Evolutionary conservation across 2,888 invertebrate genomes (phyloP).

Genomic region (Clunio marinus): DNA sequence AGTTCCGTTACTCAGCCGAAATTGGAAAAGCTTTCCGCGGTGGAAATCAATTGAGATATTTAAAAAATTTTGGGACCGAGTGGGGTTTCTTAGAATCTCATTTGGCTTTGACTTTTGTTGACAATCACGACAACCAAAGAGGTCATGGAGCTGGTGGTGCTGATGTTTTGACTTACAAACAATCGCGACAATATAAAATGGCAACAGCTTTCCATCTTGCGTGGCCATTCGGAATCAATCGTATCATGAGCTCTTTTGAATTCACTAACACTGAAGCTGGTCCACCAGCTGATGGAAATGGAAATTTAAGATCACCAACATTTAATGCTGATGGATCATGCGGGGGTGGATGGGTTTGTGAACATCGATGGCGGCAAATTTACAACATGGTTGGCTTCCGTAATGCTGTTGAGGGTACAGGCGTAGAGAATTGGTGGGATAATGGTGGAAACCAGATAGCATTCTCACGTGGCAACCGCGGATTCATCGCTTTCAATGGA

Average conservation of each 20-base stretch:
- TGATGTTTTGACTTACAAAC: conserved; percentile 47
- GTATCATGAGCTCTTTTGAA: conserved; percentile 76
- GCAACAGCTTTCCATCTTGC: conserved; percentile 63
- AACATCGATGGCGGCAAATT: conserved; percentile 74
- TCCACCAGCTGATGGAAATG: conserved; percentile 55
- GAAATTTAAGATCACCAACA: conserved; percentile 53
- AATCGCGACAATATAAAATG: conserved; percentile 59
- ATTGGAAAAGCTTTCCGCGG: conserved; percentile 58
- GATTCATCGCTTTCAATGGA: conserved; percentile 66
- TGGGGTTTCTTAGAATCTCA: conserved; percentile 53
- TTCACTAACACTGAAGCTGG: conserved; percentile 55
- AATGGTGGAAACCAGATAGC: conserved; percentile 72
- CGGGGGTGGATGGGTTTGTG: conserved; percentile 68
- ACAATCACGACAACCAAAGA: conserved; percentile 76
- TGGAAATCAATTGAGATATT: conserved; percentile 55
- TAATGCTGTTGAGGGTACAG: conserved; percentile 58
- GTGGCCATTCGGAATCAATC: conserved; percentile 69
- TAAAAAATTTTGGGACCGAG: conserved; percentile 51
- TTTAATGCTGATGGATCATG: conserved; percentile 62
- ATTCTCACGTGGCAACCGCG: conserved; percentile 67
- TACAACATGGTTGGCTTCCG: conserved; percentile 69
- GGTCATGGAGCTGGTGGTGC: conserved; percentile 48
- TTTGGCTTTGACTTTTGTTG: conserved; percentile 66
- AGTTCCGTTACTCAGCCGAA: conserved; percentile 55
- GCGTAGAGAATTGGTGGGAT: conserved; percentile 63